Conservation (phyloP, 2,797 vertebrate genomes). For the Bradypodion pumilum region DNA sequence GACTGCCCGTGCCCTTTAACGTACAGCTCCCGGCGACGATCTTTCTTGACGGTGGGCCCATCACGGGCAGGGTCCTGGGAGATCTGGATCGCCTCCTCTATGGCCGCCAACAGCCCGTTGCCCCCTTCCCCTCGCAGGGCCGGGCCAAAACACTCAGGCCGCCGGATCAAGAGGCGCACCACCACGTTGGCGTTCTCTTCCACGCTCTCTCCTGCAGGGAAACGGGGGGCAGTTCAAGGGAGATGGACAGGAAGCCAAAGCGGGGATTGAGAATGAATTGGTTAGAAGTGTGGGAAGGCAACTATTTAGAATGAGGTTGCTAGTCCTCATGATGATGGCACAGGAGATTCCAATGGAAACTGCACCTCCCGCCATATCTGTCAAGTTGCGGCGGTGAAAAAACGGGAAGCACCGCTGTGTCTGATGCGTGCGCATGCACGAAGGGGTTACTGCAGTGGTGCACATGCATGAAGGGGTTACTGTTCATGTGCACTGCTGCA, state of each 20-base stretch:
- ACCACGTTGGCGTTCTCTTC: slow-evolving; percentile 97
- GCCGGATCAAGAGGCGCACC: slow-evolving; percentile 91
- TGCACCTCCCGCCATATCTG: too few relatives aligned
- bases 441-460: too few relatives aligned
- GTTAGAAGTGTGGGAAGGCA: too few relatives aligned
- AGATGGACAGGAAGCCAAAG: background rate
- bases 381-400: too few relatives aligned
- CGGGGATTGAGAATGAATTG: too few relatives aligned
- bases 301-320: background rate
- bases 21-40: slow-evolving; percentile 90
- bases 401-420: too few relatives aligned
- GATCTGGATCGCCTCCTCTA: slow-evolving; percentile 94
- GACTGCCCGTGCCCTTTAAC: slow-evolving; percentile 23
- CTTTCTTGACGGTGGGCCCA: slow-evolving; percentile 89
- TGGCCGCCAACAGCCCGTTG: slow-evolving; percentile 89
- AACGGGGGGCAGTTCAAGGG: too few relatives aligned
- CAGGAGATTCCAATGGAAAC: too few relatives aligned
- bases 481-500: too few relatives aligned
- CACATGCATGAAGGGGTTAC: too few relatives aligned
- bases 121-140: slow-evolving; percentile 93
- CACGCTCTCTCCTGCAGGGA: slow-evolving; percentile 87
- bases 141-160: slow-evolving; percentile 94
- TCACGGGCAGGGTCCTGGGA: slow-evolving; percentile 92
- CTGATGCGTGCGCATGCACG: too few relatives aligned
- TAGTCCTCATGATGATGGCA: background rate